phyloP scores from a whole-genome alignment of 2,113 vertebrate genomes.

The Promerops cafer region DNA sequence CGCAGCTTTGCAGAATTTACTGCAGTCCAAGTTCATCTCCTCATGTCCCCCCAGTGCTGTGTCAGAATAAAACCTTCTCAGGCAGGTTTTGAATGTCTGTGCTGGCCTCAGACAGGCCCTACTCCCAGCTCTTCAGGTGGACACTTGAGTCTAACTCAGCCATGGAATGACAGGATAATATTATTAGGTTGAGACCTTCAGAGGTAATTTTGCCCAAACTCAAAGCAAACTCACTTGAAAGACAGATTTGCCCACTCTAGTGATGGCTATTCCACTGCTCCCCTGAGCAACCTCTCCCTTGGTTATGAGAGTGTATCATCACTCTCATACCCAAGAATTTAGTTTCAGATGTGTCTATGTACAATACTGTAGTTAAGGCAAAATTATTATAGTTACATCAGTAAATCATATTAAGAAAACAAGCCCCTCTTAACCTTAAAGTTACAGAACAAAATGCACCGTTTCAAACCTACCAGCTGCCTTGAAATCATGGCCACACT shows the following conservation, averaged over 20 bases:
- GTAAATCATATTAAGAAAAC: neutral
- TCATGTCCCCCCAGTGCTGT: accelerated
- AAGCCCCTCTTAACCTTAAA: neutral
- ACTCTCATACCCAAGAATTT: neutral
- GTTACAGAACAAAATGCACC: neutral
- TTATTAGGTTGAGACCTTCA: neutral
- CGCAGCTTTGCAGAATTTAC: neutral
- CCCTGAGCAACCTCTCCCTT: neutral
- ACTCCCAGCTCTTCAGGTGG: neutral
- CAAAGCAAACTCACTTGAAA: neutral
- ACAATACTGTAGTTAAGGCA: neutral
- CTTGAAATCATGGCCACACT: neutral
- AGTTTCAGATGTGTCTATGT: neutral
- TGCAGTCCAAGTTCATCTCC: neutral
- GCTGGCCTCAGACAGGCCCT: neutral
- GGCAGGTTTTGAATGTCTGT: neutral
- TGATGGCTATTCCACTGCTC: neutral
- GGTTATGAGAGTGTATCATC: neutral
- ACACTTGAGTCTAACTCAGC: neutral
- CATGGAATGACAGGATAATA: neutral
- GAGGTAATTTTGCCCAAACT: neutral
- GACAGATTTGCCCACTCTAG: neutral
- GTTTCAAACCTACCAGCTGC: neutral
- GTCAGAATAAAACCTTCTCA: neutral
- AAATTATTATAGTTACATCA: neutral